Evolutionary conservation across 2,888 invertebrate genomes (phyloP).

Genomic region (Dolichopus griseipennis): DNA sequence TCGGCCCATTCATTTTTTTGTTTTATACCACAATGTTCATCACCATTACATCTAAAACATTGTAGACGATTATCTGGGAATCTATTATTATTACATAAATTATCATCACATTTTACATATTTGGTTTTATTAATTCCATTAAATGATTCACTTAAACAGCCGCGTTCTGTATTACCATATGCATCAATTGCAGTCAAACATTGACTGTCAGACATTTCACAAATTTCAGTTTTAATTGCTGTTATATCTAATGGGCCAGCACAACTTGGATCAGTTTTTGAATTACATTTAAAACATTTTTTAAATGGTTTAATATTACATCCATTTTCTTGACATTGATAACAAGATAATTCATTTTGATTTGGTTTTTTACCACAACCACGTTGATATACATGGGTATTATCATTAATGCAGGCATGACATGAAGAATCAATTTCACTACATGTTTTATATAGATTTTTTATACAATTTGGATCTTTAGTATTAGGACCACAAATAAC

Average conservation of each 20-base stretch:
- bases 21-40: slow-evolving; percentile 16
- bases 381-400: slow-evolving; percentile 27
- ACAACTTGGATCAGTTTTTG: slow-evolving; percentile 26
- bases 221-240: slow-evolving; percentile 30
- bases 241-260: slow-evolving; percentile 30
- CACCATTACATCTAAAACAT: slow-evolving; percentile 31
- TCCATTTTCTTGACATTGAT: slow-evolving; percentile 24
- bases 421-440: slow-evolving; percentile 32
- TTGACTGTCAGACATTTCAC: slow-evolving; percentile 24
- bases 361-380: slow-evolving; percentile 28
- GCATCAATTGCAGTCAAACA: slow-evolving; percentile 26
- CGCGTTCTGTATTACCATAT: slow-evolving; percentile 30
- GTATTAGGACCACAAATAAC: slow-evolving; percentile 28
- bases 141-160: slow-evolving; percentile 28
- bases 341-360: neutral
- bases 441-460: slow-evolving; percentile 25
- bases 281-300: slow-evolving; percentile 33
- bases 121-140: slow-evolving; percentile 24
- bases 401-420: slow-evolving; percentile 27
- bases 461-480: slow-evolving; percentile 26
- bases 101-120: slow-evolving; percentile 28
- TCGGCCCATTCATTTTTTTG: slow-evolving; percentile 2
- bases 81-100: slow-evolving; percentile 31
- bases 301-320: slow-evolving; percentile 30
- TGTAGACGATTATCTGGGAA: slow-evolving; percentile 30